Evolutionary conservation across 2,888 invertebrate species (phyloP), one percentile per base, ranked within the genome.

Genomic region (Notodonta dromedarius): DNA sequence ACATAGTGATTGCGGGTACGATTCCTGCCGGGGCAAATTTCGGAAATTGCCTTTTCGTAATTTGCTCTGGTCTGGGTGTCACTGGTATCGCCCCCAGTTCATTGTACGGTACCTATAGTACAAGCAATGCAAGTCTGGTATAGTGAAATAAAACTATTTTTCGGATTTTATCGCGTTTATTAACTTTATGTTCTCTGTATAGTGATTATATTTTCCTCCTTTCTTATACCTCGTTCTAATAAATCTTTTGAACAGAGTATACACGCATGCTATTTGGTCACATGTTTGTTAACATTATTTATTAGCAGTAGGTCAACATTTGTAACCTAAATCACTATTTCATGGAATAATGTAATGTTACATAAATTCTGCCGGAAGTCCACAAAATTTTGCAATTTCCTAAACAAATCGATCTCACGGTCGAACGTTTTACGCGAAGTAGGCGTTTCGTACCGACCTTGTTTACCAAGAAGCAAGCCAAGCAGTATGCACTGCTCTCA

Each of bases 391-490:
- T 48, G 61, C 57, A 51, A 32, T 46, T 16, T 60, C 40, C 14
- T 42, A 60, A 39, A 59, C 54, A 60, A 69, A 65, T 59, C 40
- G 14, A 58, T 67, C 67, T 65, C 75, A 70, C 70, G 70, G 72
- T 67, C 67, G 58, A 58, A 56, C 53, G 61, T 66, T 60, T 62
- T 53, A 74, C 66, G 67, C 61, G 60, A 69, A 71, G 62, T 65
- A 69, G 63, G 61, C 61, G 65, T 65, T 66, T 58, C 24, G 35
- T 55, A 35, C 51, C 69, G 75, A 74, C 75, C 75, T 72, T 65
- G 63, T 74, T 73, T 59, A 60, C 61, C 32, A 63, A 66, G 65
- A 64, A 60, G 59, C 64, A 64, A 71, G 59, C 64, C 59, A 57
- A 65, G 60, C 57, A 57, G 55, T 55, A 68, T 54, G 32, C 14